These are phyloP conservation scores for Trichonephila clavata DNA, from an alignment of 1,140 invertebrate genomes.

Conservation along the genomic window DNA sequence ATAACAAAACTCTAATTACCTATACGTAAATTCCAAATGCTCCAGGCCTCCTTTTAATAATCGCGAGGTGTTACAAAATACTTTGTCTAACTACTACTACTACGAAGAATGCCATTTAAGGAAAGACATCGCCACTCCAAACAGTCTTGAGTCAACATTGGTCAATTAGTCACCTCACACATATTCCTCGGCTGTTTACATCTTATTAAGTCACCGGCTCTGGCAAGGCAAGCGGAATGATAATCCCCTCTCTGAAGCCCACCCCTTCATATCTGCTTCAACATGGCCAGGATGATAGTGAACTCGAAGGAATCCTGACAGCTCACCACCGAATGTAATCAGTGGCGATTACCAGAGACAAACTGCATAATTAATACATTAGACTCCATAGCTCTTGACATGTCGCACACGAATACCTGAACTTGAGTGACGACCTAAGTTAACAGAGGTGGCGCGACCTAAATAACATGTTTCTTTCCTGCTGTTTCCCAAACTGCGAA, in stretches of 20 bases:
- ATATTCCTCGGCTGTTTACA: constrained; percentile 13
- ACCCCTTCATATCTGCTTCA: background rate
- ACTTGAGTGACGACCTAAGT: background rate
- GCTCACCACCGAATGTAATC: constrained; percentile 18
- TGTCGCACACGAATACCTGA: background rate
- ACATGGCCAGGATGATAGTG: background rate
- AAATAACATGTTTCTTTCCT: constrained; percentile 4
- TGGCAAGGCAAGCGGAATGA: background rate
- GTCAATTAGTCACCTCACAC: constrained; percentile 8
- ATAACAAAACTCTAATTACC: no score
- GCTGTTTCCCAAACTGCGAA: background rate
- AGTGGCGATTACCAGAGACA: constrained; percentile 36
- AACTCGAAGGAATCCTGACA: constrained; percentile 19
- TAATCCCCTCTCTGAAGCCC: constrained; percentile 12
- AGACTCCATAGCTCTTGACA: constrained; percentile 23
- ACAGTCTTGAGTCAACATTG: background rate
- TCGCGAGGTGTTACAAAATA: no score
- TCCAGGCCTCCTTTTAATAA: no score
- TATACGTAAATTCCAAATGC: no score
- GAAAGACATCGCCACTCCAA: background rate
- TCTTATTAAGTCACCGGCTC: constrained; percentile 36
- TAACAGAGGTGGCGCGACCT: background rate
- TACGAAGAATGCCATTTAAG: background rate
- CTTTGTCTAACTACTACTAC: no score
- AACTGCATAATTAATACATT: constrained; percentile 69